A percentile compares a stretch with the other conserved stretches of the same genome.
Conservation (phyloP, 2,113 vertebrate genomes). For the Calonectris borealis region DNA sequence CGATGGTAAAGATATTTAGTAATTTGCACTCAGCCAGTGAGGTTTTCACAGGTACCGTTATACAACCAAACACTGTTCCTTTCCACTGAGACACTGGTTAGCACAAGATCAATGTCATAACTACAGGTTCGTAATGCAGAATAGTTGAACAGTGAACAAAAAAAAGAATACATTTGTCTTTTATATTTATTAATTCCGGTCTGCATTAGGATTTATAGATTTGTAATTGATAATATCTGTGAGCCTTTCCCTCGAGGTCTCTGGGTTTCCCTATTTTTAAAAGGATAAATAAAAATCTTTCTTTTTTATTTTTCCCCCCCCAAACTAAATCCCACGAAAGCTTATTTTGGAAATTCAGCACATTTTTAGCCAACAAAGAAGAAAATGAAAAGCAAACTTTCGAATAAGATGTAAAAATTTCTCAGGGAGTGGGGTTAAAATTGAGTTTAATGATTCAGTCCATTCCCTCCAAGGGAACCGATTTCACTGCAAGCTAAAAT, state of each 20-base stretch:
- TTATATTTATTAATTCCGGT: neutral
- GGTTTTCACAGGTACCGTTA: conserved; percentile 12
- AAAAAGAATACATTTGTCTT: conserved; percentile 8
- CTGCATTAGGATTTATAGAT: neutral
- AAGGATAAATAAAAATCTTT: conserved; percentile 16
- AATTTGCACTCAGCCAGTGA: conserved; percentile 3
- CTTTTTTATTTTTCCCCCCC: neutral
- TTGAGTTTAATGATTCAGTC: conserved; percentile 48
- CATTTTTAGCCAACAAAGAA: conserved; percentile 20
- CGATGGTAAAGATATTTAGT: conserved; percentile 39
- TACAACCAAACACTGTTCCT: conserved; percentile 28
- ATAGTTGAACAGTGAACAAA: neutral
- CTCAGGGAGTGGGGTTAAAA: conserved; percentile 39
- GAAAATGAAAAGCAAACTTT: conserved; percentile 21
- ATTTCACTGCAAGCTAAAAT: conserved; percentile 65
- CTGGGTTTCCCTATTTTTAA: neutral
- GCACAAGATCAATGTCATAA: conserved; percentile 25
- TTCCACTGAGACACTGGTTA: conserved; percentile 21
- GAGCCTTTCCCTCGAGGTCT: neutral
- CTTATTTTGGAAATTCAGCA: conserved; percentile 30
- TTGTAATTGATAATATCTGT: neutral
- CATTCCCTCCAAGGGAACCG: conserved; percentile 42
- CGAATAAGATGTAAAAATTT: conserved; percentile 23
- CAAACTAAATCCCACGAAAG: neutral
- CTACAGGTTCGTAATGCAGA: conserved; percentile 12